Evolutionary conservation across 1,140 invertebrate genomes (phyloP).

Genomic region (Drosophila burlai): DNA sequence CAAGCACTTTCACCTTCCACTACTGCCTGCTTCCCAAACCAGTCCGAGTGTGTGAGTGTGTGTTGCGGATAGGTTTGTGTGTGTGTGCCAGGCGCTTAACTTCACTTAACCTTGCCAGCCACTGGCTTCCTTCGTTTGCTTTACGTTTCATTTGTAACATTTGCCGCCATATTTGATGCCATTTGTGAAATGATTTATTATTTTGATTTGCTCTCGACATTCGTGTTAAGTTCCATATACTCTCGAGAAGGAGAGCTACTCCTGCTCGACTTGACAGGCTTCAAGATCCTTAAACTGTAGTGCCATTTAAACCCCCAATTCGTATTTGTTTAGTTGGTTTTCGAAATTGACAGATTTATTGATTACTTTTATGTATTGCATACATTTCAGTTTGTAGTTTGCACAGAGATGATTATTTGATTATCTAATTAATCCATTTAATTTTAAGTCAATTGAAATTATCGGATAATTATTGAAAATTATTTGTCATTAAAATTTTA

Average conservation of each 20-base stretch:
- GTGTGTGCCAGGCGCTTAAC: conserved; percentile 66
- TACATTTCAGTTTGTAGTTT: neutral
- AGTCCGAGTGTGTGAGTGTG: conserved; percentile 9
- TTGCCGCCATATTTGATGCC: conserved; percentile 84
- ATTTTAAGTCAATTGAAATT: neutral
- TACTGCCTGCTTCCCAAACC: conserved; percentile 22
- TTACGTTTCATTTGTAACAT: conserved; percentile 85
- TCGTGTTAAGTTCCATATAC: conserved; percentile 54
- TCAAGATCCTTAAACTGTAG: conserved; percentile 19
- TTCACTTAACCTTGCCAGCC: conserved; percentile 80
- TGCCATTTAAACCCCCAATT: conserved; percentile 13
- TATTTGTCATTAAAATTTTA: neutral
- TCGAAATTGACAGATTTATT: conserved; percentile 2
- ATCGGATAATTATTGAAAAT: neutral
- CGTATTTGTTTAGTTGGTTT: neutral
- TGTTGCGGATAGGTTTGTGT: conserved; percentile 40
- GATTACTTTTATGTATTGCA: neutral
- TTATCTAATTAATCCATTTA: neutral
- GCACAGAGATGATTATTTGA: neutral
- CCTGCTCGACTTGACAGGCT: conserved; percentile 18
- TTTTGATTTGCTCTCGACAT: conserved; percentile 82
- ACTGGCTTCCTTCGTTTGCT: conserved; percentile 72
- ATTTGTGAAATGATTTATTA: conserved; percentile 84
- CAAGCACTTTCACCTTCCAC: conserved; percentile 73
- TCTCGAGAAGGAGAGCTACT: conserved; percentile 19